Base-by-base conservation (phyloP, 2,888 invertebrate genomes). In the Diarsia rubi region DNA sequence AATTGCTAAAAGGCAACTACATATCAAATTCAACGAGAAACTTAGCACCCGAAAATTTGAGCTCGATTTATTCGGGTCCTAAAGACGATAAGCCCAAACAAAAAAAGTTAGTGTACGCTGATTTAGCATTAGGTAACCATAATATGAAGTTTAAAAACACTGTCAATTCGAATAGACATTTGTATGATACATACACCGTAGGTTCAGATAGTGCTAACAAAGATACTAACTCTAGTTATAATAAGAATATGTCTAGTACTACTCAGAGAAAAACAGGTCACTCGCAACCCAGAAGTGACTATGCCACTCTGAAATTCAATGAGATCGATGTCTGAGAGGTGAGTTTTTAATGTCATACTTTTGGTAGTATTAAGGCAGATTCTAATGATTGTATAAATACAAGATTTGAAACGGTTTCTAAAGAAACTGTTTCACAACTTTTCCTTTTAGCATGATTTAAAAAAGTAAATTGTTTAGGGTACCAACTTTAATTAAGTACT, bases 121-220 rank as follows among this genome's bases (percentile, higher is more conserved):
- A 97, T 89, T 91, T 97, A 95, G 97, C 97, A 54, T 93, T 97
- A 94, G 96, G 96, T 90, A 97, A 97, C 90, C 97, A 97, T 94
- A 97, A 97, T 93, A 92, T 97, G 93, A 97, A 97, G 89, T 97
- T 97, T 95, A 97, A 97, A 91, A 97, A 97, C 92, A 97, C 97
- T 88, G 97, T 97, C 93, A 97, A 97, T 95, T 97, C 97, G 82
- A 97, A 97, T 94, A 95, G 96, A 92, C 97, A 96, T 89, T 94
- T 97, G 90, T 97, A 96, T 91, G 96, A 96, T 89, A 96, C 96
- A 75, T 96, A 96, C 91, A 91, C 96, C 91, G 94, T 95, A 94
- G 94, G 95, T 83, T 92, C 92, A 79, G 95, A 95, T 90, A 93
- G 92, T 90, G 88, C 92, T 92, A 94, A 93, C 91, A 93, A 93